phyloP scores from a whole-genome alignment of 2,113 vertebrate genomes.

The Lampris megalopsis region DNA sequence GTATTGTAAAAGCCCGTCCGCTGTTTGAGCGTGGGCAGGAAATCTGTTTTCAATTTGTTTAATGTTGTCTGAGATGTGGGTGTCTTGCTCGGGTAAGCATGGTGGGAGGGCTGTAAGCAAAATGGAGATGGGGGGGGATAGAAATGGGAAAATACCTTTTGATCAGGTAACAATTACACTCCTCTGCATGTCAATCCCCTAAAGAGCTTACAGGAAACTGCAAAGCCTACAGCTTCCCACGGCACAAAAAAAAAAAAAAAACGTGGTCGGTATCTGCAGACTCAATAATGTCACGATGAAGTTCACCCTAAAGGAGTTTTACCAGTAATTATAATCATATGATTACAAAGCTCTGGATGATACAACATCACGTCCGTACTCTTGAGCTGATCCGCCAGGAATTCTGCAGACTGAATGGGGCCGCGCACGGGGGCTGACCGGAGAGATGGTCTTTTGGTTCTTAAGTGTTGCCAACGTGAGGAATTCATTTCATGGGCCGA shows the following conservation, averaged over 20 bases:
- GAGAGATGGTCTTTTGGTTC: not conserved
- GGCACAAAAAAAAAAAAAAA: not conserved
- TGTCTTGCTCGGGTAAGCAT: constrained; percentile 65
- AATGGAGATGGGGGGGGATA: constrained; percentile 19
- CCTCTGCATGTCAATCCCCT: constrained; percentile 17
- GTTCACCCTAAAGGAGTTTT: too few relatives aligned
- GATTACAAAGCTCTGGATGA: too few relatives aligned
- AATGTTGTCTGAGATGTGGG: constrained; percentile 66
- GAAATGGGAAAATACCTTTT: constrained; percentile 52
- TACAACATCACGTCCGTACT: too few relatives aligned
- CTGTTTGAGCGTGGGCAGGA: constrained; percentile 51
- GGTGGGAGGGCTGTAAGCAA: constrained; percentile 55
- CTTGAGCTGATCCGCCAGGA: too few relatives aligned
- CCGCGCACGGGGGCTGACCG: not conserved
- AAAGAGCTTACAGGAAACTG: constrained; percentile 41
- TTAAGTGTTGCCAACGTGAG: constrained; percentile 62
- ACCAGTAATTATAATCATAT: too few relatives aligned
- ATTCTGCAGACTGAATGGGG: not conserved
- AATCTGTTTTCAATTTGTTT: constrained; percentile 76
- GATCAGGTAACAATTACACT: constrained; percentile 53
- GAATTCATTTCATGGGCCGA: constrained; percentile 60
- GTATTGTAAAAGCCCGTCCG: constrained; percentile 44
- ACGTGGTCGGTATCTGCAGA: not conserved
- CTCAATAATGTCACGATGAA: not conserved
- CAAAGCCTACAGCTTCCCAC: not conserved